Conservation (phyloP, 2,113 vertebrate genomes). For the Echinops telfairi region DNA sequence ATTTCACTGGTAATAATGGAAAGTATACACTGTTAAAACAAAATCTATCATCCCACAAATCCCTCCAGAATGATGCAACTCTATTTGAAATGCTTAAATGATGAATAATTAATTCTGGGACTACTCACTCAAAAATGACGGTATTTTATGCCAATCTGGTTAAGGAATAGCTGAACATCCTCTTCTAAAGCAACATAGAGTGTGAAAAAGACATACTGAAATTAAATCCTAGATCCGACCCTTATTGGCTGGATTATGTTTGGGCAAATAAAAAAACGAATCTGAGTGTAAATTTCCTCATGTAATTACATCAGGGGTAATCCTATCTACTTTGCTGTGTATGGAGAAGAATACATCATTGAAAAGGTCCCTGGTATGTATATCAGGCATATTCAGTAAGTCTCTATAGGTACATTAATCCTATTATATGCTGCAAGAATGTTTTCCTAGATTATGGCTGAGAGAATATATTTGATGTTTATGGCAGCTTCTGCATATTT, state of each 20-base stretch:
- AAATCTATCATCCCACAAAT: conserved; percentile 29
- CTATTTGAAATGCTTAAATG: not conserved
- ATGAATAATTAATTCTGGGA: not conserved
- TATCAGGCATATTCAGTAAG: not conserved
- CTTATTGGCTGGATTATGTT: not conserved
- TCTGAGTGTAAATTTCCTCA: not conserved
- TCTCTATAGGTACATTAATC: not conserved
- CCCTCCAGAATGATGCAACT: not conserved
- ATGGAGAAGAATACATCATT: not conserved
- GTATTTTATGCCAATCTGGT: not conserved
- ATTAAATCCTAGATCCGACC: not conserved
- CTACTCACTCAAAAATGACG: not conserved
- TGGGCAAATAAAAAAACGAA: not conserved
- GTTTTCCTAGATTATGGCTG: not conserved
- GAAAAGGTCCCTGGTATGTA: not conserved
- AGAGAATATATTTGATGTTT: not conserved
- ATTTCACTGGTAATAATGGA: not conserved
- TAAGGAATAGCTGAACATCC: not conserved
- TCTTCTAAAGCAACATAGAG: not conserved
- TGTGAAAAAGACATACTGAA: not conserved
- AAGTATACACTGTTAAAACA: not conserved
- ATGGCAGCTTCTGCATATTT: not conserved
- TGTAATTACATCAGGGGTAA: not conserved
- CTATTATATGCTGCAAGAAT: not conserved
- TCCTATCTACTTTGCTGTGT: not conserved